Evolutionary conservation across 2,888 invertebrate genomes (phyloP).

Genomic region (Unio delphinus): DNA sequence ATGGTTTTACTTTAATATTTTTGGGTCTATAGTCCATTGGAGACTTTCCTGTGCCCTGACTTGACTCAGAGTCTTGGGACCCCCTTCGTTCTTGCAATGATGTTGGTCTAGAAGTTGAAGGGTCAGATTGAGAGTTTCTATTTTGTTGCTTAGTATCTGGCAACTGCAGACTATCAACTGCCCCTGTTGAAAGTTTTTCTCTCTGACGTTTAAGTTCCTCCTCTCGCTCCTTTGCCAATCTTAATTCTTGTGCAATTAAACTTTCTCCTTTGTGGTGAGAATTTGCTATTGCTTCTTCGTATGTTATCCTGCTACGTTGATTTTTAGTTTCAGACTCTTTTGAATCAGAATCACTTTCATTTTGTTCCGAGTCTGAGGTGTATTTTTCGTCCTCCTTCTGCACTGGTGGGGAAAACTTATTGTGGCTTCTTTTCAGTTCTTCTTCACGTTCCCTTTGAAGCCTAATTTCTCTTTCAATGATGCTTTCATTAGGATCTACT

Average conservation of each 20-base stretch:
- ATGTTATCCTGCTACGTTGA: constrained; percentile 31
- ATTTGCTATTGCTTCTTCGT: constrained; percentile 54
- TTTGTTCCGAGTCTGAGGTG: neutral
- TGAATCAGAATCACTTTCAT: neutral
- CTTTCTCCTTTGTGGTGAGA: constrained; percentile 65
- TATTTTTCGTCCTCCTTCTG: neutral
- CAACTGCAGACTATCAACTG: constrained; percentile 3
- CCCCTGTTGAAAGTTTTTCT: constrained; percentile 8
- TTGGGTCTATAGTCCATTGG: constrained; percentile 2
- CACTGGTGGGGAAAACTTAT: neutral
- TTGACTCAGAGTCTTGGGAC: constrained; percentile 46
- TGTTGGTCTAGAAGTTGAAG: constrained; percentile 4
- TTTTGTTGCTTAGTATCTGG: constrained; percentile 8
- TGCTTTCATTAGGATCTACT: constrained; percentile 55
- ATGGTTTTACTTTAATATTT: constrained; percentile 11
- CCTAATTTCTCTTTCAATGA: constrained; percentile 65
- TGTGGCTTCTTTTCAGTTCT: constrained; percentile 34
- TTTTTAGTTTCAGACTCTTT: constrained; percentile 1
- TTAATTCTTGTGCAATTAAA: constrained; percentile 73
- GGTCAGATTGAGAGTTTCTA: no score
- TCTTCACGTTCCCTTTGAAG: constrained; percentile 61
- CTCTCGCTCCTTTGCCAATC: constrained; percentile 73
- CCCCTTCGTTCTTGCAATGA: constrained; percentile 42
- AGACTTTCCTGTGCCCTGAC: constrained; percentile 44
- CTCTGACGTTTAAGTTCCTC: constrained; percentile 70